These are phyloP conservation scores for human (Homo sapiens) DNA, from an alignment of 2,113 vertebrate species.

Conservation along the genomic window GRCh38 chr7:38320001-38320500, in stretches of 20 bases:
- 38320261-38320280: fast-evolving
- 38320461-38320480: too few relatives aligned
- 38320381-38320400: neutral
- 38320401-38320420: too few relatives aligned
- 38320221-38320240: neutral
- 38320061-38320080: neutral
- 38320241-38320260: neutral
- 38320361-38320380: too few relatives aligned
- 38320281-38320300: neutral
- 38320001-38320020: neutral
- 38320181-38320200: neutral
- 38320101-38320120: neutral
- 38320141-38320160: neutral
- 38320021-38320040: too few relatives aligned
- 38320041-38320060: neutral
- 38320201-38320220: neutral
- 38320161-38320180: neutral
- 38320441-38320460: too few relatives aligned
- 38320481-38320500: too few relatives aligned
- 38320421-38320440: too few relatives aligned
- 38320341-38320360: neutral
- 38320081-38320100: neutral
- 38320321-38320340: neutral
- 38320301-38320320: fast-evolving
- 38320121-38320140: neutral